phyloP scores from a whole-genome alignment of 2,797 vertebrate species.

The Spinus olivaceus region DNA sequence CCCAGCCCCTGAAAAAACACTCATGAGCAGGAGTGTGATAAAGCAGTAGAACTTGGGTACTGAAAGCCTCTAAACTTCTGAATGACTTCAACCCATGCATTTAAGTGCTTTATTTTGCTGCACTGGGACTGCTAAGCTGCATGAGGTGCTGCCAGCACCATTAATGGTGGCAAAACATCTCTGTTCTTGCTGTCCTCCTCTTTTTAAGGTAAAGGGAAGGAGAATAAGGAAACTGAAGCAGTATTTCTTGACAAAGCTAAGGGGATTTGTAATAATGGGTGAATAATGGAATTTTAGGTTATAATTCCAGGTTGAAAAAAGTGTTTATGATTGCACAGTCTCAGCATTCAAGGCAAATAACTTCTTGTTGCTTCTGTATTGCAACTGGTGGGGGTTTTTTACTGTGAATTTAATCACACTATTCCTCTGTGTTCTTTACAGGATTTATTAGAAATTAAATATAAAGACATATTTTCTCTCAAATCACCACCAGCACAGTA shows the following conservation, averaged over 20 bases:
- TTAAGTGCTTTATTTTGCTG: neutral
- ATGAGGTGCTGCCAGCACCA: neutral
- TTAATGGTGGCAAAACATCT: neutral
- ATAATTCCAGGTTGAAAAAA: neutral
- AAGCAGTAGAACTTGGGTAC: neutral
- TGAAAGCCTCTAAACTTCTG: neutral
- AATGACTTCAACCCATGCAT: neutral
- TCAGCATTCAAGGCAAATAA: neutral
- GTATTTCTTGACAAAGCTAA: neutral
- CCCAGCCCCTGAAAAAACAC: neutral
- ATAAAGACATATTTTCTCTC: neutral
- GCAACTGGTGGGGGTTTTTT: neutral
- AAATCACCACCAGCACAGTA: neutral
- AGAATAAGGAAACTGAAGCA: neutral
- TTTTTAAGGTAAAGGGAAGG: neutral
- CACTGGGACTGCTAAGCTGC: neutral
- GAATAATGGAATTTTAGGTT: neutral
- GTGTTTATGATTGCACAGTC: neutral
- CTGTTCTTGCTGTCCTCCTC: neutral
- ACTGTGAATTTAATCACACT: neutral
- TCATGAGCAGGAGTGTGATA: neutral
- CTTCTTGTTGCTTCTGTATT: neutral
- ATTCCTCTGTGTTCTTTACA: neutral
- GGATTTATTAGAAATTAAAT: neutral
- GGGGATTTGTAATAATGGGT: neutral